These are phyloP conservation scores for Notothenia rossii DNA, from an alignment of 2,113 vertebrate species.

Conservation along the genomic window DNA sequence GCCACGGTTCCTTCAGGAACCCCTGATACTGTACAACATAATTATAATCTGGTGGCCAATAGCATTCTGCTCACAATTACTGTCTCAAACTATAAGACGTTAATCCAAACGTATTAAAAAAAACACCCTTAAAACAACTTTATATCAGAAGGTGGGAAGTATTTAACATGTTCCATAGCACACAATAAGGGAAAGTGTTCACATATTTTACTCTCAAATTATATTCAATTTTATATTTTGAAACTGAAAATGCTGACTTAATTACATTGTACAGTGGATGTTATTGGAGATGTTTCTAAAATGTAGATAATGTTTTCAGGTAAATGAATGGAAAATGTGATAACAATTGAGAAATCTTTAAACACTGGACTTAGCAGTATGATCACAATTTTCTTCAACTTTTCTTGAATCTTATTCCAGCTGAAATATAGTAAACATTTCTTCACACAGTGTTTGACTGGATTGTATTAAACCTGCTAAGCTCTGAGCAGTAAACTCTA, in stretches of 20 bases:
- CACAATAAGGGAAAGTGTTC: neutral
- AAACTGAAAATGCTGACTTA: too few species aligned
- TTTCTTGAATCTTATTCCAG: neutral
- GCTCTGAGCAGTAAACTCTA: neutral
- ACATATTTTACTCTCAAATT: neutral
- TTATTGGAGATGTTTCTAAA: too few species aligned
- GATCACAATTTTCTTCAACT: neutral
- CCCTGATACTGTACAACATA: slow-evolving; percentile 17
- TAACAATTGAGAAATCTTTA: too few species aligned
- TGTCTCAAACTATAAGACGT: too few species aligned
- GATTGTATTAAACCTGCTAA: neutral
- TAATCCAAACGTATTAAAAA: too few species aligned
- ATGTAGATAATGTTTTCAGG: too few species aligned
- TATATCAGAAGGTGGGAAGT: neutral
- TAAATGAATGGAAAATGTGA: too few species aligned
- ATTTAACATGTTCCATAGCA: neutral
- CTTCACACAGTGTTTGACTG: neutral
- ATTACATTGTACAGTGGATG: too few species aligned
- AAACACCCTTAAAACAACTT: too few species aligned
- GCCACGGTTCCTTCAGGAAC: slow-evolving; percentile 54
- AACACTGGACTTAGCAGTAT: neutral
- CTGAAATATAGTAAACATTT: neutral
- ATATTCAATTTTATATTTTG: neutral
- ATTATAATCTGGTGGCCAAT: slow-evolving; percentile 28
- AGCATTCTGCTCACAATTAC: neutral